These are phyloP conservation scores for Pseudomyrmex cubaensis DNA, from an alignment of 1,140 invertebrate species.

Conservation along the genomic window DNA sequence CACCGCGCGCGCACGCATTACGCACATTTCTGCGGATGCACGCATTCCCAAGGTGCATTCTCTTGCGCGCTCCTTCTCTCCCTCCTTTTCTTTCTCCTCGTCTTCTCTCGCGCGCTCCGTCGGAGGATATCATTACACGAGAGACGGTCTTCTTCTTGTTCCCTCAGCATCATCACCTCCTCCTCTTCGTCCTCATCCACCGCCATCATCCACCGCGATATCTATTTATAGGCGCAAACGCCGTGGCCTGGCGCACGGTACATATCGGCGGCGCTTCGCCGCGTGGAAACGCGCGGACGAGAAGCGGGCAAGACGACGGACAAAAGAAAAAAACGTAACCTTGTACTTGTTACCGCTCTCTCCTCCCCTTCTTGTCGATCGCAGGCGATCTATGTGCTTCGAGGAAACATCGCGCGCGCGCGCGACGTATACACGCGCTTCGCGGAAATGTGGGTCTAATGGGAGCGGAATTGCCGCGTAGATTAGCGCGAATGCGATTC, in stretches of 20 bases:
- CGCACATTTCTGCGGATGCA: constrained; percentile 52
- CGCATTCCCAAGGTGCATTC: constrained; percentile 38
- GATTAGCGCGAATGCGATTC: constrained; percentile 44
- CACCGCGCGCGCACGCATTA: constrained; percentile 44
- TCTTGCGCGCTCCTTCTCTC: background rate
- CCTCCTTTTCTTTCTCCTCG: background rate
- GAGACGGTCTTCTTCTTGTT: constrained; percentile 39
- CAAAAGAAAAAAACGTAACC: constrained; percentile 43
- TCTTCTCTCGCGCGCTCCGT: background rate
- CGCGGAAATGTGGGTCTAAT: constrained; percentile 51
- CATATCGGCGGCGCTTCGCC: constrained; percentile 11
- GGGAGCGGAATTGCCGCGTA: constrained; percentile 38
- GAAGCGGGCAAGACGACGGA: constrained; percentile 20
- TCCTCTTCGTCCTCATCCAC: constrained; percentile 6
- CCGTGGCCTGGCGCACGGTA: constrained; percentile 6
- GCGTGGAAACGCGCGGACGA: constrained; percentile 39
- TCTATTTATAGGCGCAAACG: constrained; percentile 66
- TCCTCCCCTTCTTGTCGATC: background rate
- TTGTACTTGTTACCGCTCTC: constrained; percentile 44
- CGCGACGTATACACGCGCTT: constrained; percentile 1
- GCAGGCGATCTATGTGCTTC: background rate
- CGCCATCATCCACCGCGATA: constrained; percentile 60
- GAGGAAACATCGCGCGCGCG: constrained; percentile 17
- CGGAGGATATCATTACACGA: constrained; percentile 41
- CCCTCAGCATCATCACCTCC: constrained; percentile 9